phyloP scores from a whole-genome alignment of 2,113 vertebrate genomes.

The Hemichromis elongatus region DNA sequence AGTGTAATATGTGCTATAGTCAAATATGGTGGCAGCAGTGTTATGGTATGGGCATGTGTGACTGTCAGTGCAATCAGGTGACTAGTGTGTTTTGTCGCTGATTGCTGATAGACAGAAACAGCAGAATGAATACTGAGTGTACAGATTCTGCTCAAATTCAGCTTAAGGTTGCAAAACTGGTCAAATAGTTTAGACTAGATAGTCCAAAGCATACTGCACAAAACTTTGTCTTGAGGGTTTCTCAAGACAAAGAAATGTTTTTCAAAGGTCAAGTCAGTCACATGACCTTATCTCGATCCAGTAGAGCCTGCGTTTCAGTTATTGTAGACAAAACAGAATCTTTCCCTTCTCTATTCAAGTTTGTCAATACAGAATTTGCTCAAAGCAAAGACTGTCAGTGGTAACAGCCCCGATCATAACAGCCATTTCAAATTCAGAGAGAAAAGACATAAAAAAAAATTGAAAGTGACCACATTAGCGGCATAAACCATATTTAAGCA shows the following conservation, averaged over 20 bases:
- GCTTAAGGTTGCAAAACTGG: neutral
- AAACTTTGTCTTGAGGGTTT: no score
- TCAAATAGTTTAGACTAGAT: no score
- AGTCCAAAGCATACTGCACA: neutral
- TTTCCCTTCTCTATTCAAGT: neutral
- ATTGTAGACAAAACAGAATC: neutral
- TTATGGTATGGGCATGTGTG: neutral
- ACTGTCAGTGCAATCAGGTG: neutral
- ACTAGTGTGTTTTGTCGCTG: neutral
- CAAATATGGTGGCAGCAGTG: neutral
- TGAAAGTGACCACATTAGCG: neutral
- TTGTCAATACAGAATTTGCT: neutral
- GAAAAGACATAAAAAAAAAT: accelerated
- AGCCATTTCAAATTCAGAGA: neutral
- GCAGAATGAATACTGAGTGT: neutral
- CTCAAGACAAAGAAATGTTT: neutral
- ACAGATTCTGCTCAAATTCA: neutral
- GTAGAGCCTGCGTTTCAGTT: neutral
- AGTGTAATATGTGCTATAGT: neutral
- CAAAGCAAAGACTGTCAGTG: neutral
- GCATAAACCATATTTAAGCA: neutral
- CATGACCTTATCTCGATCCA: neutral
- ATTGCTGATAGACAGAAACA: neutral
- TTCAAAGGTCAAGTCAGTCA: neutral
- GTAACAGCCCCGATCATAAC: neutral